Base-by-base conservation (phyloP, 2,113 vertebrate species). In the Nicator chloris region DNA sequence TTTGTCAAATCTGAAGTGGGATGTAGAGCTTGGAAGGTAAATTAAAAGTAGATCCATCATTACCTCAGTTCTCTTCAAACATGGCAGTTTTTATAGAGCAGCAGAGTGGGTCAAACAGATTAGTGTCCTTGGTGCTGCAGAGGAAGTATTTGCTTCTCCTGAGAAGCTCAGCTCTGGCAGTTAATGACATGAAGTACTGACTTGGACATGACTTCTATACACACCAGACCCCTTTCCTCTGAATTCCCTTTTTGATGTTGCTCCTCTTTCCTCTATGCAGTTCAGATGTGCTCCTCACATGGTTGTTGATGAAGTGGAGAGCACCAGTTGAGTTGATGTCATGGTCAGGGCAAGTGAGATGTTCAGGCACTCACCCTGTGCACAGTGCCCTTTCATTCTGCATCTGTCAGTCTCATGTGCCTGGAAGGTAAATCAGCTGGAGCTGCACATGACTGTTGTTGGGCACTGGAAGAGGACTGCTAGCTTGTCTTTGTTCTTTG, bases 281-380 rank as follows among this genome's bases (percentile, higher is more conserved):
- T 72, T 87, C 24, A 84, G 65, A 56, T 68, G 44, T 28, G 16
- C 5, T 45, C 60, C 24, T 87, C 8, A 12, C 10, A 1, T 11
- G 4, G 37, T 24, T 51, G 21, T 53, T 93, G 44, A 51, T 90
- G 31, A 66, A 26, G 69, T 82, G 51, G 37, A 76, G 33, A 80
- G 37, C 40, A 57, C 24, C 10, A 47, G 16, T 4, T 96, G 53
- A 57, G 31, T 6, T 82, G 59, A 19, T 22, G 4, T 92, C 54
- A 22, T 31, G 19, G 31, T 28, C 10, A 45, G 61, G 39, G 37
- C n/a, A 33, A 80, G 20, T 0, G 13, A 37, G 59, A 15, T 3
- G 1, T 77, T 78, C 9, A 11, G 51, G 28, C 0, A 0, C 40
- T 81, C 1, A 2, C 18, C 40, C 51, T 70, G 27, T 63, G 37